These are phyloP conservation scores for Adoxophyes honmai DNA, from an alignment of 1,140 invertebrate species.

Conservation along the genomic window DNA sequence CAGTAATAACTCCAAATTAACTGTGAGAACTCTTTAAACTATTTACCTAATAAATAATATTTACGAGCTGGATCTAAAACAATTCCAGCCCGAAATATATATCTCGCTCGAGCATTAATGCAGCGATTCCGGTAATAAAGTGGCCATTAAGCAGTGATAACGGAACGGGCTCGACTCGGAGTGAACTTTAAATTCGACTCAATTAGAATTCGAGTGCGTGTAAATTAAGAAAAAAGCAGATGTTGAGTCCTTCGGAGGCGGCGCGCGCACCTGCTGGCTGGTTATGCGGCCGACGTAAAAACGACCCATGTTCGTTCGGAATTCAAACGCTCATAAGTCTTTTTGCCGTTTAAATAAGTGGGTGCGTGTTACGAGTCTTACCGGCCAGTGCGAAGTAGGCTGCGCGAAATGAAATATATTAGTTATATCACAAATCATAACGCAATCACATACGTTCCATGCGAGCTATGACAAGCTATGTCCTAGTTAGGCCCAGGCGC, in stretches of 20 bases:
- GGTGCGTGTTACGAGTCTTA: constrained; percentile 5
- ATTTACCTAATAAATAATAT: too few relatives aligned
- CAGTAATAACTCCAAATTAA: constrained; percentile 13
- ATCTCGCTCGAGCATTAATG: too few relatives aligned
- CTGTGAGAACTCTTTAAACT: not conserved
- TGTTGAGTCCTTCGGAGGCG: constrained; percentile 56
- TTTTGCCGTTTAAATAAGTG: not conserved
- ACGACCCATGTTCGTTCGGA: not conserved
- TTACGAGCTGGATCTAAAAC: too few relatives aligned
- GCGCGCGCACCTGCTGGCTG: constrained; percentile 57
- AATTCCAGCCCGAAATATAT: too few relatives aligned
- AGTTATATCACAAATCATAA: constrained; percentile 66
- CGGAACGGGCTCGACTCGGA: constrained; percentile 18
- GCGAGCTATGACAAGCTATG: constrained; percentile 61
- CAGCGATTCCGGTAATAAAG: constrained; percentile 34
- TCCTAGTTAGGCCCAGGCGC: constrained; percentile 66
- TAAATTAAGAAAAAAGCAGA: constrained; percentile 69
- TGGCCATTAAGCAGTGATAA: constrained; percentile 37
- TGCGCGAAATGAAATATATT: constrained; percentile 40
- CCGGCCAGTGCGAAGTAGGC: constrained; percentile 4
- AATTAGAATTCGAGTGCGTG: constrained; percentile 60
- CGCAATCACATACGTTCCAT: constrained; percentile 52
- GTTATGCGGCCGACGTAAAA: constrained; percentile 35
- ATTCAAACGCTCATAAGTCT: not conserved
- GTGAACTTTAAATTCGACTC: constrained; percentile 41